Evolutionary conservation across 2,797 vertebrate species (phyloP), one percentile per base, ranked within the genome.

Genomic region (Carcharodon carcharias): DNA sequence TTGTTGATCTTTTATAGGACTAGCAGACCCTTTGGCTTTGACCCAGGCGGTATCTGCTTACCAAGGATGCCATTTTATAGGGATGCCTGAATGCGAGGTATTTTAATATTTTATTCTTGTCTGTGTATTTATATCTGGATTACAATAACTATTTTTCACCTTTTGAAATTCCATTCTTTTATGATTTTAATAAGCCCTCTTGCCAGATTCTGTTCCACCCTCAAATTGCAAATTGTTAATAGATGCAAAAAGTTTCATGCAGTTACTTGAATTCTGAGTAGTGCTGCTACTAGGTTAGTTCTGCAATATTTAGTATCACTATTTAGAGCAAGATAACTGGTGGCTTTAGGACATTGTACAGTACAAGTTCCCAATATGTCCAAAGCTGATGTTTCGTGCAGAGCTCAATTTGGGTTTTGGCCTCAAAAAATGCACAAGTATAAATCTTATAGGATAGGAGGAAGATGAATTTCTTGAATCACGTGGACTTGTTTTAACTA

Each of bases 1-100:
- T 96, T 67, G 63, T 63, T 96, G 58, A 65, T 80, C 77, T 63
- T 96, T 96, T 96, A 61, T 97, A 99, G 99, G 99, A 96, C 95
- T 99, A 97, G 99, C 99, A 2, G 99, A 99, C 97, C 98, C 99
- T 0, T 96, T 97, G 0, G 99, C 99, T 45, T 98, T 99, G 96
- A 97, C 98, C 35, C 99, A 99, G 97, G 98, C 99, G 35, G 99
- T 99, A 95, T 98, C 99, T 56, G 97, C 99, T 96, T 99, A 99
- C 97, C 99, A 99, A 97, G 99, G 99, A 97, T 99, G 99, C 97
- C 99, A 99, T 97, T 98, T 99, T 96, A 99, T 99, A 88, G 99
- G 99, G 97, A 99, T 99, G 99, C 99, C 99, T 0, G 99, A 99
- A 97, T 99, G 99, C 97, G 99, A 99, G 98, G 99, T 99, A 98